Evolutionary conservation across 1,140 invertebrate genomes (phyloP).

Genomic region (Pseudachorutes palmiensis): DNA sequence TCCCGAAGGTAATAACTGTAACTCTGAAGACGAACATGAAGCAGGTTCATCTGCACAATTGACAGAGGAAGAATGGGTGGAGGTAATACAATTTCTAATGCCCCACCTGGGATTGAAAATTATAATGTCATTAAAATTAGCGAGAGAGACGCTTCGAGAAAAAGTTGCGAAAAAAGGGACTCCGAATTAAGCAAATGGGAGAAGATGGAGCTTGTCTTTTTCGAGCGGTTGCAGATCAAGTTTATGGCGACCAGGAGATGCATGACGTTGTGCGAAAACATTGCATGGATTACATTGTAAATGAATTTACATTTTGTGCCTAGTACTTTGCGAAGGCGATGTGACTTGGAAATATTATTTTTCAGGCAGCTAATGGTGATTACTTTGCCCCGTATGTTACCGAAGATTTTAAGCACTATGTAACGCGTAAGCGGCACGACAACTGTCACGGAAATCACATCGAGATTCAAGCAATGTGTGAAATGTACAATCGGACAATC

Average conservation of each 20-base stretch:
- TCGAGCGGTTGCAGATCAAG: conserved; percentile 82
- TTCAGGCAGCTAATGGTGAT: conserved; percentile 69
- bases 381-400: conserved; percentile 90
- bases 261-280: conserved; percentile 71
- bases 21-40: conserved; percentile 68
- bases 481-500: conserved; percentile 86
- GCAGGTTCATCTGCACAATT: conserved; percentile 46
- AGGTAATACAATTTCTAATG: conserved; percentile 42
- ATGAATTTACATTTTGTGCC: neutral
- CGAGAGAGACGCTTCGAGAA: conserved; percentile 63
- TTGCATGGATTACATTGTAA: conserved; percentile 89
- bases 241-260: conserved; percentile 90
- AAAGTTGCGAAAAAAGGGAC: conserved; percentile 63
- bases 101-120: too few relatives aligned
- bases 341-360: conserved; percentile 29
- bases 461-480: conserved; percentile 87
- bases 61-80: conserved; percentile 54
- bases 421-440: conserved; percentile 66
- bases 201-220: conserved; percentile 92
- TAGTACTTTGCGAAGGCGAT: neutral
- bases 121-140: too few relatives aligned
- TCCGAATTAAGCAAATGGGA: conserved; percentile 76
- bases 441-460: conserved; percentile 87
- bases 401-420: conserved; percentile 81
- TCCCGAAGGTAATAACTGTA: conserved; percentile 47